Percentiles rank a stretch among this genome's conserved stretches.
Conservation (phyloP, 2,888 invertebrate genomes). For the Platycheirus albimanus region DNA sequence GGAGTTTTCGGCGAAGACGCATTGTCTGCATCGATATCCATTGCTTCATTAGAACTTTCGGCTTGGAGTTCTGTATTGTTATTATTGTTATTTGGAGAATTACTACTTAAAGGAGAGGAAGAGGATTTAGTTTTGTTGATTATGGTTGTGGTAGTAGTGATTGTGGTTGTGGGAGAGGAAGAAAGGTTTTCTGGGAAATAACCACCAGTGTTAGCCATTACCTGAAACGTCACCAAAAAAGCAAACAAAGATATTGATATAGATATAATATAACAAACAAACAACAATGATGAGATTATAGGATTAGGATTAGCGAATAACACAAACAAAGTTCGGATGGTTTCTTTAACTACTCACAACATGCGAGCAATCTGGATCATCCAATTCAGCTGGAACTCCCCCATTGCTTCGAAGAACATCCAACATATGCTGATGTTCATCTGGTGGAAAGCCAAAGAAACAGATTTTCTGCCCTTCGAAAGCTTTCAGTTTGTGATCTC, state of each 20-base stretch:
- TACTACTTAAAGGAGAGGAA: conserved; percentile 71
- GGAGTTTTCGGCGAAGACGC: conserved; percentile 66
- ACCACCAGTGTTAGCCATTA: conserved; percentile 83
- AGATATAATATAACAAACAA: no score
- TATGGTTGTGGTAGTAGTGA: no score
- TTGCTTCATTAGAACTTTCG: conserved; percentile 62
- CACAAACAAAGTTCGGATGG: conserved; percentile 19
- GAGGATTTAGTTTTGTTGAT: conserved; percentile 58
- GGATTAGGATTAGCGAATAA: conserved; percentile 63
- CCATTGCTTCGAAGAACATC: conserved; percentile 94
- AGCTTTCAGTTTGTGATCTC: conserved; percentile 90
- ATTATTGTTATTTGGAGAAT: conserved; percentile 75
- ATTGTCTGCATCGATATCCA: conserved; percentile 75
- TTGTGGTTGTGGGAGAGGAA: conserved; percentile 72
- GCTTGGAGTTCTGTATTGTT: conserved; percentile 68
- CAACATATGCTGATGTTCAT: conserved; percentile 95
- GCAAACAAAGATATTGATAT: conserved; percentile 67
- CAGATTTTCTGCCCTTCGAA: conserved; percentile 94
- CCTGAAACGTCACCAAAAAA: conserved; percentile 78
- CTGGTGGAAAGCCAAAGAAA: conserved; percentile 94
- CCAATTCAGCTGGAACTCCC: conserved; percentile 89
- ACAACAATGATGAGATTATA: conserved; percentile 25
- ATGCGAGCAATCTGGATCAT: conserved; percentile 94
- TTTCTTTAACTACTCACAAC: conserved; percentile 87
- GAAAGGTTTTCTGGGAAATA: conserved; percentile 80